Evolutionary conservation across 2,888 invertebrate species (phyloP), one percentile per base, ranked within the genome.

Genomic region (Drosophila koepferae): DNA sequence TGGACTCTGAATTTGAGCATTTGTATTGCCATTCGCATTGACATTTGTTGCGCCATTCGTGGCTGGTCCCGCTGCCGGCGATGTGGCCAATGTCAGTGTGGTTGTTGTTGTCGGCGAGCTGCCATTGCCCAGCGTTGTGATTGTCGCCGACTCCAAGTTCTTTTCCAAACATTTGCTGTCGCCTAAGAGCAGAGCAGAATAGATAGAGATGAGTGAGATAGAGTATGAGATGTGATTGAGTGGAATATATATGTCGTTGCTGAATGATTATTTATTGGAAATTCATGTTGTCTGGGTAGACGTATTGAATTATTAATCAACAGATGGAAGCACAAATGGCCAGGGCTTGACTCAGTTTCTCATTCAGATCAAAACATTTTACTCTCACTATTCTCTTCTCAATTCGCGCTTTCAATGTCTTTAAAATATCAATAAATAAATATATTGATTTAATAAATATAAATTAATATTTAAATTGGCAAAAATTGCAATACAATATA

Each of bases 111-210:
- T 90, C 60, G 86, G 88, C 1, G 90, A 90, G 41, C 72, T 89
- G 73, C 79, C 84, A 41, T 82, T 86, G 76, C 91, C 86, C 73
- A 85, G 77, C 54, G 86, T 74, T 66, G 87, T 77, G 60, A 82
- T 73, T 63, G 75, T 87, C 71, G 80, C 72, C 44, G 89, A 77
- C 71, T 92, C 93, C 67, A 91, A 81, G 84, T 86, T 92, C 81
- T 93, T 93, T 77, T 93, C 93, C 86, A 92, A 91, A 81, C 92
- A 92, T 89, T 93, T 93, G 73, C 88, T 82, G 46, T 91, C 92
- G 83, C 92, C 93, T 92, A 81, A 20, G n/a, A 7, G 55, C n/a
- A 36, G 53, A 36, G 49, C 31, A n/a, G 56, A 65, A 58, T 3
- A 55, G 34, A n/a, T 14, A 56, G 44, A 49, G 62, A 49, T 68